phyloP scores from a whole-genome alignment of 2,888 invertebrate genomes.

The Hedychridium roseum region DNA sequence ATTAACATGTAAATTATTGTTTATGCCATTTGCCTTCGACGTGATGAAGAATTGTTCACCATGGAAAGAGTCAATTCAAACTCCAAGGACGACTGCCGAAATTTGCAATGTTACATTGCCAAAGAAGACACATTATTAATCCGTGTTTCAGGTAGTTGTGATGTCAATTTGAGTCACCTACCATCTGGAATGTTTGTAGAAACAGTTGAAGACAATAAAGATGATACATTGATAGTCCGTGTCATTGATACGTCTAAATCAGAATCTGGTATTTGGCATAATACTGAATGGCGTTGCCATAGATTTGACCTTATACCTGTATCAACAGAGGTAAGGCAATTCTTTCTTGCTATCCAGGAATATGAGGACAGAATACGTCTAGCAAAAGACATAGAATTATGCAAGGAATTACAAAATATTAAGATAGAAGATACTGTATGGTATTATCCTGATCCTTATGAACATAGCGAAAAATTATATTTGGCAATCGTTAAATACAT shows the following conservation, averaged over 20 bases:
- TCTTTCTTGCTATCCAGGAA: slow-evolving; percentile 65
- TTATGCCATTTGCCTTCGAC: too few relatives aligned
- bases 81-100: slow-evolving; percentile 23
- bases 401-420: slow-evolving; percentile 61
- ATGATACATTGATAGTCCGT: slow-evolving; percentile 41
- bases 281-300: slow-evolving; percentile 56
- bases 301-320: slow-evolving; percentile 46
- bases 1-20: too few relatives aligned
- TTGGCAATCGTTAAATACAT: slow-evolving; percentile 66
- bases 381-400: slow-evolving; percentile 62
- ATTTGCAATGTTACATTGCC: slow-evolving; percentile 41
- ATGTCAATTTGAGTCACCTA: slow-evolving; percentile 38
- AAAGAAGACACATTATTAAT: slow-evolving; percentile 39
- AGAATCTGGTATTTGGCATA: slow-evolving; percentile 46
- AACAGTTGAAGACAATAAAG: slow-evolving; percentile 40
- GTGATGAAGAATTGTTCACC: too few relatives aligned
- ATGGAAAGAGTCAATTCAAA: slow-evolving; percentile 25
- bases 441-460: slow-evolving; percentile 37
- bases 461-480: slow-evolving; percentile 19
- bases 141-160: slow-evolving; percentile 44
- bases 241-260: slow-evolving; percentile 37
- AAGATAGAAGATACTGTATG: slow-evolving; percentile 44
- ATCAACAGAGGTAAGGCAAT: slow-evolving; percentile 64
- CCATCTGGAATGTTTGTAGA: slow-evolving; percentile 50
- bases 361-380: slow-evolving; percentile 66